These are phyloP conservation scores for Eremophila alpestris DNA, from an alignment of 2,797 vertebrate genomes.

Conservation along the genomic window DNA sequence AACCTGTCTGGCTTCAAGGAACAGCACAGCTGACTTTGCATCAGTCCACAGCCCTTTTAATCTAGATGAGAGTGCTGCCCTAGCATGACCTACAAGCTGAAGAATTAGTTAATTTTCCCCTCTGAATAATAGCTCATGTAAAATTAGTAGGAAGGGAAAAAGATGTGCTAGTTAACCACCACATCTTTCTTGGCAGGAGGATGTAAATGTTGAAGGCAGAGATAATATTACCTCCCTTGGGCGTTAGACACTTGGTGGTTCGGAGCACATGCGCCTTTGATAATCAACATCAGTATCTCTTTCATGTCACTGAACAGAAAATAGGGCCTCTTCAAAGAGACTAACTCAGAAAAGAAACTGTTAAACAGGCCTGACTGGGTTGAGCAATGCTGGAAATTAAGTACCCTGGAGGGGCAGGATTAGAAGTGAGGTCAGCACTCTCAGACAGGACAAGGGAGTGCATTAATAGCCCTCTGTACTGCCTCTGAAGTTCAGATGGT, in stretches of 20 bases:
- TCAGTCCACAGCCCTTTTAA: not conserved
- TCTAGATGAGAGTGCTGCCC: conserved; percentile 36
- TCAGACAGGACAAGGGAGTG: not conserved
- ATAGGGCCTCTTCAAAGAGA: conserved; percentile 74
- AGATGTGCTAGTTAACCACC: conserved; percentile 50
- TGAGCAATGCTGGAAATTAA: conserved; percentile 65
- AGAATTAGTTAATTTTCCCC: conserved; percentile 60
- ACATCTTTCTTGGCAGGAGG: conserved; percentile 29
- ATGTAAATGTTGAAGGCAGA: conserved; percentile 66
- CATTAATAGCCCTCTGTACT: conserved; percentile 7
- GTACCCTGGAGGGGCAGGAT: conserved; percentile 67
- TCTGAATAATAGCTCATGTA: conserved; percentile 65
- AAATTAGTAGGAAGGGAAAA: conserved; percentile 64
- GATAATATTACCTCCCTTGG: conserved; percentile 74
- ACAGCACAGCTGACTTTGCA: not conserved
- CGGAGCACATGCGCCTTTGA: conserved; percentile 76
- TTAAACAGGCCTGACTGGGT: conserved; percentile 64
- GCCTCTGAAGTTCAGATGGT: not conserved
- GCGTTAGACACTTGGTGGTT: conserved; percentile 54
- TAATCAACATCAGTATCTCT: conserved; percentile 79
- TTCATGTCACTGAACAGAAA: conserved; percentile 77
- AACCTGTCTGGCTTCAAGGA: not conserved
- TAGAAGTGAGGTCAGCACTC: conserved; percentile 52
- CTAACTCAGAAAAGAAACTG: conserved; percentile 70
- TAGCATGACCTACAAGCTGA: conserved; percentile 62